A percentile compares a stretch with the other conserved stretches of the same genome.
phyloP scores from a whole-genome alignment of 2,888 invertebrate species.

The Catocala nupta region DNA sequence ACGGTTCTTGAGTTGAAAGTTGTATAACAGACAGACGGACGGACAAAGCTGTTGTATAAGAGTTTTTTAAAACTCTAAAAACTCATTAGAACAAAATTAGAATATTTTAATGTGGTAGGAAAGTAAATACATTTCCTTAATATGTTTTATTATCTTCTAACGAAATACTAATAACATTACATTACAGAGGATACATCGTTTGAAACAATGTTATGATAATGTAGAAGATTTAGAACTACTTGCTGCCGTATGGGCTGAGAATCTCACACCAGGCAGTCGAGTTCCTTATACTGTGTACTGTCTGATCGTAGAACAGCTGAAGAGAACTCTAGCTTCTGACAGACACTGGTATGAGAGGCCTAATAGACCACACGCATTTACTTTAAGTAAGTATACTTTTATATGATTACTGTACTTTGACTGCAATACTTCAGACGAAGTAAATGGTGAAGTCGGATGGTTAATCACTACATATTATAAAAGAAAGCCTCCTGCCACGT shows the following conservation, averaged over 20 bases:
- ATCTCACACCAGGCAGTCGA: slow-evolving; percentile 91
- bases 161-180: slow-evolving; percentile 18
- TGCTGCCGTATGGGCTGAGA: slow-evolving; percentile 94
- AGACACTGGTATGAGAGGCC: slow-evolving; percentile 90
- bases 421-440: too few species aligned
- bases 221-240: slow-evolving; percentile 94
- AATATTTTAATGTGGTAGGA: too few species aligned
- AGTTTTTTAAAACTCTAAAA: too few species aligned
- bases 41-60: too few species aligned
- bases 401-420: too few species aligned
- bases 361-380: slow-evolving; percentile 53
- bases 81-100: too few species aligned
- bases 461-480: too few species aligned
- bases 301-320: slow-evolving; percentile 93
- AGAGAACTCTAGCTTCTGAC: slow-evolving; percentile 91
- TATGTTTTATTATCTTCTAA: slow-evolving; percentile 9
- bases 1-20: too few species aligned
- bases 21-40: too few species aligned
- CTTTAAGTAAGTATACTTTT: slow-evolving; percentile 44
- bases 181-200: slow-evolving; percentile 54
- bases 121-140: neutral
- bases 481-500: too few species aligned
- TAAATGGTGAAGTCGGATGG: too few species aligned
- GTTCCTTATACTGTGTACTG: slow-evolving; percentile 95
- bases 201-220: slow-evolving; percentile 68